A percentile compares a stretch with the other conserved stretches of the same genome.
Evolutionary conservation across 1,140 invertebrate species (phyloP).

Genomic region (Papilio machaon): DNA sequence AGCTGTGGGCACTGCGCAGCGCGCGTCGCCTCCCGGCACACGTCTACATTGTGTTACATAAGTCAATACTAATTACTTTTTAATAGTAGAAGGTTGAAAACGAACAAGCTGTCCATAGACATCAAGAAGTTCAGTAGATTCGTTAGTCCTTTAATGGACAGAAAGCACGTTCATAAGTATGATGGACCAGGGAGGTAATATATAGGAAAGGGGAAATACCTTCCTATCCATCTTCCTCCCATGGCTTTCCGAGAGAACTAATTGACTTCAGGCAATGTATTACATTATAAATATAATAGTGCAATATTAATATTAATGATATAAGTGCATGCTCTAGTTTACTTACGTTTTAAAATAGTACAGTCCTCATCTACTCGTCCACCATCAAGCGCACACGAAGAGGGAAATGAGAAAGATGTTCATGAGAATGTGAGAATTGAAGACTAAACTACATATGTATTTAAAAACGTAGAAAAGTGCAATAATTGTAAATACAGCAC

Average conservation of each 20-base stretch:
- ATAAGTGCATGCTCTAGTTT: conserved; percentile 50
- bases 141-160: no score
- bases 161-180: no score
- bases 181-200: no score
- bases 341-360: conserved; percentile 68
- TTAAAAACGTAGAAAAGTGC: conserved; percentile 10
- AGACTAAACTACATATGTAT: background rate
- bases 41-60: conserved; percentile 47
- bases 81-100: no score
- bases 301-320: background rate
- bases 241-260: no score
- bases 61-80: background rate
- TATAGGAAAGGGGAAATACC: no score
- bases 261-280: no score
- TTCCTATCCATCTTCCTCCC: no score
- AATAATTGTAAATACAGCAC: background rate
- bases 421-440: conserved; percentile 39
- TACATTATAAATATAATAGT: background rate
- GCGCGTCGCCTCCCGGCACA: conserved; percentile 65
- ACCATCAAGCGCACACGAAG: conserved; percentile 51
- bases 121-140: no score
- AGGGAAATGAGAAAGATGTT: conserved; percentile 52
- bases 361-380: conserved; percentile 69
- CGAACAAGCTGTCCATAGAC: no score
- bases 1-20: conserved; percentile 53